Evolutionary conservation across 2,797 vertebrate genomes (phyloP).

Genomic region (Crypturellus tataupa): DNA sequence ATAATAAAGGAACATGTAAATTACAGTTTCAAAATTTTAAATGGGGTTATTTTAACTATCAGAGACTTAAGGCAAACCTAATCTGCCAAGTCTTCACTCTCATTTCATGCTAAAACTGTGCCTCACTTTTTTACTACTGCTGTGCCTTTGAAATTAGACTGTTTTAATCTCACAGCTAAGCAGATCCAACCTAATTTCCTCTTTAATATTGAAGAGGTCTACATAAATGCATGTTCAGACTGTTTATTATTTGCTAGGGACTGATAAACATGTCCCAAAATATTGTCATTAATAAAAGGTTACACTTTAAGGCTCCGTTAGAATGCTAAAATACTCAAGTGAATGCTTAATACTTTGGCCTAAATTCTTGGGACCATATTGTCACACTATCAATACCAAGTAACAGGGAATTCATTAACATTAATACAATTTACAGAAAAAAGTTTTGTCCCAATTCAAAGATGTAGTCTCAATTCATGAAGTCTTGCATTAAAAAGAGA

Average conservation of each 20-base stretch:
- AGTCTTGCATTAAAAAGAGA: background rate
- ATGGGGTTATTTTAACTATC: conserved; percentile 60
- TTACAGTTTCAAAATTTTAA: conserved; percentile 73
- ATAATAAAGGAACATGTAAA: conserved; percentile 78
- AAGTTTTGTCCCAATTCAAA: background rate
- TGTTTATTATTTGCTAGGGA: conserved; percentile 12
- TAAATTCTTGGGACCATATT: conserved; percentile 23
- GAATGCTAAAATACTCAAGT: background rate
- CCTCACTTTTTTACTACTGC: conserved; percentile 18
- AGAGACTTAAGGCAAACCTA: conserved; percentile 59
- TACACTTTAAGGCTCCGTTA: background rate
- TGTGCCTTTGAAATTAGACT: conserved; percentile 27
- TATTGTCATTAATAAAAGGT: conserved; percentile 34
- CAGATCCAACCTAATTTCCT: conserved; percentile 37
- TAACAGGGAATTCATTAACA: conserved; percentile 22
- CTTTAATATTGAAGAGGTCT: background rate
- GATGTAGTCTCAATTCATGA: background rate
- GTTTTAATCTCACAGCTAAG: conserved; percentile 64
- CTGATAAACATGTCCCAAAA: conserved; percentile 34
- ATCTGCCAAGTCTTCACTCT: conserved; percentile 28
- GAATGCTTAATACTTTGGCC: background rate
- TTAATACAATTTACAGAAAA: conserved; percentile 27
- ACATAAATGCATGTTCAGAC: background rate
- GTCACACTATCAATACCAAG: background rate
- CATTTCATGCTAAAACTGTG: conserved; percentile 48